phyloP scores from a whole-genome alignment of 2,888 invertebrate genomes.

The Stenodera caucasica region DNA sequence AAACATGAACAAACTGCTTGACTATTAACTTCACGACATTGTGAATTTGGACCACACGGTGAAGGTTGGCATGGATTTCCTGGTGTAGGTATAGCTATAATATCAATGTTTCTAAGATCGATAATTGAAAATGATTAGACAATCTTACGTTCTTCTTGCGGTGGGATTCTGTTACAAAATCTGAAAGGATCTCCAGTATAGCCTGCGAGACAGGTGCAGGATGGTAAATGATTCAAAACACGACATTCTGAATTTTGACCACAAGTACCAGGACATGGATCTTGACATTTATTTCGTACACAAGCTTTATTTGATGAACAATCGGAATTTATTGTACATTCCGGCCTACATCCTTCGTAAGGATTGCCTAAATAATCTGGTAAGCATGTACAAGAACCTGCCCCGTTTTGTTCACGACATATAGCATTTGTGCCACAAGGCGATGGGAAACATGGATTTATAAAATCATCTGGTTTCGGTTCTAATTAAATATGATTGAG shows the following conservation, averaged over 20 bases:
- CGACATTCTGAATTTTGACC: slow-evolving; percentile 67
- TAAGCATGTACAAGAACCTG: slow-evolving; percentile 62
- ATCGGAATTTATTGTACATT: slow-evolving; percentile 67
- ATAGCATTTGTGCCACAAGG: slow-evolving; percentile 69
- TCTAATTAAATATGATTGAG: neutral
- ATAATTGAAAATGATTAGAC: neutral
- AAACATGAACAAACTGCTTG: slow-evolving; percentile 79
- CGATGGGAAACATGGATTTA: slow-evolving; percentile 62
- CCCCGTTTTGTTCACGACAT: slow-evolving; percentile 58
- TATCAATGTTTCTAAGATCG: neutral
- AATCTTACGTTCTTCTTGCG: slow-evolving; percentile 39
- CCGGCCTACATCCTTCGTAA: slow-evolving; percentile 65
- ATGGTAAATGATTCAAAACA: slow-evolving; percentile 66
- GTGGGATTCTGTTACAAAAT: slow-evolving; percentile 53
- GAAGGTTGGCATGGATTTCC: slow-evolving; percentile 72
- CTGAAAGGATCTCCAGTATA: slow-evolving; percentile 68
- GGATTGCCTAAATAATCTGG: slow-evolving; percentile 67
- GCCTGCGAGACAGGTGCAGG: slow-evolving; percentile 63
- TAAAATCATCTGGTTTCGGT: slow-evolving; percentile 37
- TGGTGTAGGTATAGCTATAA: slow-evolving; percentile 39
- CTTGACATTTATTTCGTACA: slow-evolving; percentile 63
- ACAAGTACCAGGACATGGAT: slow-evolving; percentile 68
- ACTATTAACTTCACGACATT: slow-evolving; percentile 71
- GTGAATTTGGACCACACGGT: slow-evolving; percentile 81
- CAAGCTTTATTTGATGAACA: slow-evolving; percentile 71